Percentiles rank a stretch among this genome's conserved stretches.
Conservation (phyloP, 2,113 vertebrate species). For the Sterna hirundo region DNA sequence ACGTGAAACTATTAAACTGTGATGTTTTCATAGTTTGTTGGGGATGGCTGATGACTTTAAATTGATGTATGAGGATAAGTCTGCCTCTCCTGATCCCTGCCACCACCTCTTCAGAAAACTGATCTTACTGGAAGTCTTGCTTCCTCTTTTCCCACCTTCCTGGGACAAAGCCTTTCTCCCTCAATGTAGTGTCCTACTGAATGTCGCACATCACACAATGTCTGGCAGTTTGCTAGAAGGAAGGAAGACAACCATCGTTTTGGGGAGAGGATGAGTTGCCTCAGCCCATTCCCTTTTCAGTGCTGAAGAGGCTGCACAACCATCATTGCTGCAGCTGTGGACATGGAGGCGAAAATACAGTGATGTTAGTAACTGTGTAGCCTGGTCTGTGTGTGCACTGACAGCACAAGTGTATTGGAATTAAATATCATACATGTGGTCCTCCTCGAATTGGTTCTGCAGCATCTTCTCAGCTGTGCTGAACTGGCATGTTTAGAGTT, state of each 20-base stretch:
- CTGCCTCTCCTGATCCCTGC: neutral
- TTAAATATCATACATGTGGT: neutral
- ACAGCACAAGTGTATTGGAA: neutral
- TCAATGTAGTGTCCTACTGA: neutral
- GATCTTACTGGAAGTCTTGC: neutral
- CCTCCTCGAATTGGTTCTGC: neutral
- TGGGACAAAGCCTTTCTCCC: neutral
- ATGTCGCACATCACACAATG: fast-evolving
- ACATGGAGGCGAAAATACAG: neutral
- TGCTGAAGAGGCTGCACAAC: neutral
- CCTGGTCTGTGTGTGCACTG: neutral
- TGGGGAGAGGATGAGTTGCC: neutral
- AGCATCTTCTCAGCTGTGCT: neutral
- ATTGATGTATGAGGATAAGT: neutral
- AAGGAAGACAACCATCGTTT: fast-evolving
- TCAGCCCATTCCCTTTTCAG: neutral
- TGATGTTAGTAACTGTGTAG: neutral
- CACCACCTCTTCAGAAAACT: neutral
- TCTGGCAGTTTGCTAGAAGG: neutral
- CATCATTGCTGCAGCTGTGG: neutral
- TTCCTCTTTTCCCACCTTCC: neutral
- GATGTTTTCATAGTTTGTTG: neutral
- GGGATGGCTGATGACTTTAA: neutral
- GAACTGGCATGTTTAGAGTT: neutral
- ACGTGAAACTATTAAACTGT: neutral